Evolutionary conservation across 2,797 vertebrate species (phyloP), one percentile per base, ranked within the genome.

Genomic region (Poeciliopsis paucimaculata): DNA sequence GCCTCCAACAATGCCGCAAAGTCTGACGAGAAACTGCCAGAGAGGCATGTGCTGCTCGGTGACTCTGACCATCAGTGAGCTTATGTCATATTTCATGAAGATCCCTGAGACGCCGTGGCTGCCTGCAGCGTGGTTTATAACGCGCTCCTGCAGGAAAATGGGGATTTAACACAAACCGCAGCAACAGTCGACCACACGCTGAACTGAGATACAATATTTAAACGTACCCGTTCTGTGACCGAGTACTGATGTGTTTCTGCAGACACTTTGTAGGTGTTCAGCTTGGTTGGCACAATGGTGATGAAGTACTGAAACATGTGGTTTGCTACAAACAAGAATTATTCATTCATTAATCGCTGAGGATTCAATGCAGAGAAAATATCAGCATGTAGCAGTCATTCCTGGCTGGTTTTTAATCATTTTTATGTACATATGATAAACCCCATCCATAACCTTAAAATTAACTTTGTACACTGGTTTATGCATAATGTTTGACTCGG

Each of bases 281-380:
- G 96, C 88, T 98, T 99, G 90, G 98, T 99, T 90, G 98, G 98
- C 88, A 99, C 98, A 73, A 99, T 96, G 91, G 98, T 99, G 94
- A 99, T 97, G 88, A 99, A 99, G 95, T 99, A 99, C 66, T 99
- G 98, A 87, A 99, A 99, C 98, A 99, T 99, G 95, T 99, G 98
- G 93, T 98, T 98, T 83, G 97, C 98, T 99, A 91, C 51, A 75
- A 43, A 85, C 18, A 83, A 76, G 20, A n/a, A 72, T 10, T 4
- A 0, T 45, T 16, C 3, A 4, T 76, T 20, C 23, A 18, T 45
- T 28, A 75, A 28, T 49, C 10, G 4, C 16, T n/a, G 46, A 34
- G 28, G 57, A 16, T 16, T 28, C 28, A 16, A 62, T 31, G 55
- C 55, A 18, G 31, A 36, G 9, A 64, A 64, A 18, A 18, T 34